Conservation (phyloP, 1,140 invertebrate species). For the Leptinotarsa defecta region DNA sequence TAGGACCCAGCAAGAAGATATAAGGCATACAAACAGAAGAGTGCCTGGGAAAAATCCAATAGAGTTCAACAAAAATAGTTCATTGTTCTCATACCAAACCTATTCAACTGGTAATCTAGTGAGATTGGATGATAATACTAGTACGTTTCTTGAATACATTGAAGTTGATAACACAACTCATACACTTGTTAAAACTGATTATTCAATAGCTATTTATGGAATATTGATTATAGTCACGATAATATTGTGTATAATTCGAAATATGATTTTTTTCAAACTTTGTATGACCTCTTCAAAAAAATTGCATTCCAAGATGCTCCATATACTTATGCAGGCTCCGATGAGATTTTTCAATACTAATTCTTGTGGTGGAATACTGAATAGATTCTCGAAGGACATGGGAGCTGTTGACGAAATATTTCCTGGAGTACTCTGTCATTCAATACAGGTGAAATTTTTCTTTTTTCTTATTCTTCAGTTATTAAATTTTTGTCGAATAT, state of each 20-base stretch:
- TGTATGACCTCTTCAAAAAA: conserved; percentile 75
- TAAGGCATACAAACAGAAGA: not conserved
- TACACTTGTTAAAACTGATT: conserved; percentile 37
- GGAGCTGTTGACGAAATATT: conserved; percentile 70
- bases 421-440: not conserved
- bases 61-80: not conserved
- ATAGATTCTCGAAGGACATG: conserved; percentile 78
- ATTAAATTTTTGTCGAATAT: no score
- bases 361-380: conserved; percentile 68
- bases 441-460: not conserved
- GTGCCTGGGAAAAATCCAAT: not conserved
- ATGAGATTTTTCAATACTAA: conserved; percentile 76
- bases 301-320: conserved; percentile 78
- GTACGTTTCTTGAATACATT: conserved; percentile 33
- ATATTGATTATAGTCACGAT: conserved; percentile 51
- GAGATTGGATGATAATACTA: no score
- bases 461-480: no score
- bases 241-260: conserved; percentile 57
- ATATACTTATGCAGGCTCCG: conserved; percentile 58
- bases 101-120: conserved; percentile 51
- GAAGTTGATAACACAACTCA: conserved; percentile 26
- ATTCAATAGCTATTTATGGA: conserved; percentile 54
- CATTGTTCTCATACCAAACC: not conserved
- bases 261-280: conserved; percentile 76
- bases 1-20: conserved; percentile 12